Evolutionary conservation across 2,888 invertebrate species (phyloP).

Genomic region (Micoletzkya japonica): DNA sequence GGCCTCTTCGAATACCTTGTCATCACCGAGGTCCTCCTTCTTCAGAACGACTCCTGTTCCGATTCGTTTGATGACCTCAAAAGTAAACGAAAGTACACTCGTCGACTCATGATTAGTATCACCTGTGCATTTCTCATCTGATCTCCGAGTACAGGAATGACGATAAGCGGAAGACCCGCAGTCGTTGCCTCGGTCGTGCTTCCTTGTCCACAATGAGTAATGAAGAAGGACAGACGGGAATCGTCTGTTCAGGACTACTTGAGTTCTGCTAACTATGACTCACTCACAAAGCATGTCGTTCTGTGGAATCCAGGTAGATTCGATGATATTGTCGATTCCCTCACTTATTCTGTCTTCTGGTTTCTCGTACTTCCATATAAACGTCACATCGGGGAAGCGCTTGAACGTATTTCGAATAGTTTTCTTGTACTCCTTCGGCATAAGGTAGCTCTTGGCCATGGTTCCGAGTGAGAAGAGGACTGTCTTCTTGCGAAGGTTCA

Average conservation of each 20-base stretch:
- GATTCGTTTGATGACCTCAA: constrained; percentile 21
- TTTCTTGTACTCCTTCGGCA: constrained; percentile 10
- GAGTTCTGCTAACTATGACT: not conserved
- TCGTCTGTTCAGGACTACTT: constrained; percentile 3
- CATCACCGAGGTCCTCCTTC: constrained; percentile 4
- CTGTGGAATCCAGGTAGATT: constrained; percentile 1
- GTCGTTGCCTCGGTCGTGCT: constrained; percentile 25
- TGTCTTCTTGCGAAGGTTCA: not conserved
- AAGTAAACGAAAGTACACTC: not conserved
- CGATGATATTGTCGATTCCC: constrained; percentile 6
- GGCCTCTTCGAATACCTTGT: not conserved
- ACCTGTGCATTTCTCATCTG: constrained; percentile 26
- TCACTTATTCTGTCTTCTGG: not conserved
- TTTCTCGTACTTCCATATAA: constrained; percentile 20
- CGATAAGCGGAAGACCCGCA: constrained; percentile 21
- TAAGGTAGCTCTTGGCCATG: not conserved
- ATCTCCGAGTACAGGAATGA: constrained; percentile 24
- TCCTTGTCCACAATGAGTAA: constrained; percentile 27
- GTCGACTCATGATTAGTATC: not conserved
- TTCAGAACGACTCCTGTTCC: constrained; percentile 3
- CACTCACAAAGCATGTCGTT: constrained; percentile 21
- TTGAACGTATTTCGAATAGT: not conserved
- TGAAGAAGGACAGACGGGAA: constrained; percentile 26
- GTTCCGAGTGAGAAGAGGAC: constrained; percentile 11
- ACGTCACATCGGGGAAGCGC: constrained; percentile 5